Percentiles rank a stretch among this genome's conserved stretches.
phyloP scores from a whole-genome alignment of 2,888 invertebrate species.

The Dorcus hopei region DNA sequence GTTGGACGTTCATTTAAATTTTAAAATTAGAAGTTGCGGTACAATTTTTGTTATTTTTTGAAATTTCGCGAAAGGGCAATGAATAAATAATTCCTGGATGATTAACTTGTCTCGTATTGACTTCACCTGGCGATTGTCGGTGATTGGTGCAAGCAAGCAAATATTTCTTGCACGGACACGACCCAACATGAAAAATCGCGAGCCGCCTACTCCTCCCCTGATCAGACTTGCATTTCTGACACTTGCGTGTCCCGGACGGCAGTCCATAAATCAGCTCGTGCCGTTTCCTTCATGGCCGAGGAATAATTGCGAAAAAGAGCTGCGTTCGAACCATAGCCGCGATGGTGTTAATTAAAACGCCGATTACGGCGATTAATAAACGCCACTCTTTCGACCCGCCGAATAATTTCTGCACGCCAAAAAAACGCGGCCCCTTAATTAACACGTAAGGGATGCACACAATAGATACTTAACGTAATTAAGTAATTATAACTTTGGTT shows the following conservation, averaged over 20 bases:
- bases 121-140: slow-evolving; percentile 14
- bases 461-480: too few species aligned
- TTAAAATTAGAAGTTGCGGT: too few species aligned
- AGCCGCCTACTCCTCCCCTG: slow-evolving; percentile 25
- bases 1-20: too few species aligned
- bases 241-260: slow-evolving; percentile 29
- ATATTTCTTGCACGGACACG: slow-evolving; percentile 9
- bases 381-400: too few species aligned
- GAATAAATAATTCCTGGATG: not conserved
- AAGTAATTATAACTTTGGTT: too few species aligned
- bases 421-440: too few species aligned
- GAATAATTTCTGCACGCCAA: too few species aligned
- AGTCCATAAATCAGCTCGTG: slow-evolving; percentile 28
- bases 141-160: slow-evolving; percentile 16
- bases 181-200: slow-evolving; percentile 23
- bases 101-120: slow-evolving; percentile 7
- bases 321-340: not conserved
- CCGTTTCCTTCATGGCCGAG: slow-evolving; percentile 26
- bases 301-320: slow-evolving; percentile 23
- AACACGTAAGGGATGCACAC: too few species aligned
- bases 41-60: too few species aligned
- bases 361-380: too few species aligned
- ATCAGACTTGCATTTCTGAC: slow-evolving; percentile 29
- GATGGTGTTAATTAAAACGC: too few species aligned
- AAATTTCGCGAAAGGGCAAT: not conserved